Percentiles rank a stretch among this genome's conserved stretches.
Conservation (phyloP, 2,797 vertebrate genomes). For the Clarias fuscus region DNA sequence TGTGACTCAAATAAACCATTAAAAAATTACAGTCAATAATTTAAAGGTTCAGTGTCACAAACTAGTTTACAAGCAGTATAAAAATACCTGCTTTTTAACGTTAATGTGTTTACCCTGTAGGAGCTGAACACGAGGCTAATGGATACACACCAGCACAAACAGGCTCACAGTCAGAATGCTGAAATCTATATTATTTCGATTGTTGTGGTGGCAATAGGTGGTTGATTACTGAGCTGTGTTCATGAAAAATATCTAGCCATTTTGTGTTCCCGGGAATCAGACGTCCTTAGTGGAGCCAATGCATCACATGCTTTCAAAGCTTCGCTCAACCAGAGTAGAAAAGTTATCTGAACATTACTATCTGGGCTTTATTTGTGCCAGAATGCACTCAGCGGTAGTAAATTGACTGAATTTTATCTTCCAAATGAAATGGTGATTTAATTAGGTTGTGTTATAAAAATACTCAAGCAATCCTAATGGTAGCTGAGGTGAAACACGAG, state of each 20-base stretch:
- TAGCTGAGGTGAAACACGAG: not conserved
- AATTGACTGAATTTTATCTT: slow-evolving; percentile 19
- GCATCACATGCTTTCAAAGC: not conserved
- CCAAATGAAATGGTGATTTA: slow-evolving; percentile 26
- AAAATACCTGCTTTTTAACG: not conserved
- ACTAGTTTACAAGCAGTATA: not conserved
- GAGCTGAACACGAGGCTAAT: not conserved
- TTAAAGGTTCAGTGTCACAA: not conserved
- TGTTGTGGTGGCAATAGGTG: not conserved
- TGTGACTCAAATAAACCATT: too few relatives aligned
- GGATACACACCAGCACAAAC: not conserved
- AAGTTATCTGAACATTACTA: not conserved
- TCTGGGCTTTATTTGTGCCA: not conserved
- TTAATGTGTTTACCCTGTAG: not conserved
- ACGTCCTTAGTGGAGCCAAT: not conserved
- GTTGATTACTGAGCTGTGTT: not conserved
- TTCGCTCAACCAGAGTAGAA: not conserved
- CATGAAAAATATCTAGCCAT: too few relatives aligned
- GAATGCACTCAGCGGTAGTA: not conserved
- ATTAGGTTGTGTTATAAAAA: slow-evolving; percentile 24
- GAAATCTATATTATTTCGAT: not conserved
- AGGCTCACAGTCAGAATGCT: not conserved
- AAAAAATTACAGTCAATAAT: not conserved
- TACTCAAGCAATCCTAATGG: slow-evolving; percentile 11
- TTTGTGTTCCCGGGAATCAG: not conserved